Evolutionary conservation across 2,113 vertebrate species (phyloP), one percentile per base, ranked within the genome.

Genomic region (Prietella phreatophila): DNA sequence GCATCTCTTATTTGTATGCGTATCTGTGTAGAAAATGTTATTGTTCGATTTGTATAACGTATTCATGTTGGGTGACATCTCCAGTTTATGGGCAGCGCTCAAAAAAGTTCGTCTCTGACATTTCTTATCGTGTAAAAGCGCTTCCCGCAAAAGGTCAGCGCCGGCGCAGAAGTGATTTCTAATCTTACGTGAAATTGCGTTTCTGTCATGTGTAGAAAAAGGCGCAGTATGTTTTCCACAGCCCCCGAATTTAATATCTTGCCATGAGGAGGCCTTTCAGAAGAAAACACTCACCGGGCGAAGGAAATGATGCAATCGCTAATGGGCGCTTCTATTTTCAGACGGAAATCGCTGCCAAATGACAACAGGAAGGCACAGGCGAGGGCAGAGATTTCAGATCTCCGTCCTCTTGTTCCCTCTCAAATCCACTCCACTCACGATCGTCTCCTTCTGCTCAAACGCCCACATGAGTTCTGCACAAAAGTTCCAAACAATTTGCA

Each of bases 281-380:
- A 88, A 53, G 83, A 65, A 83, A 88, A 82, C 56, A 11, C 19
- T 67, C 39, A 27, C 25, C 8, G 39, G 20, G 53, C 2, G n/a
- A 60, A 78, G 85, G 83, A 91, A 88, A 89, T 91, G 88, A 88
- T 61, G 36, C 83, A 81, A 42, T 53, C 50, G 39, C 82, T 89
- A 91, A 91, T 88, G 82, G 90, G 36, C 33, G 76, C 85, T 80
- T 67, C 89, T 87, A 91, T 91, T 89, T 87, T 91, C 83, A 81
- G 87, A 60, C 60, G 47, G 39, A 86, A 89, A 91, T 89, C 82
- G 55, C 53, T 19, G 78, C 81, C 73, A 88, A 86, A 88, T 88
- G 87, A 88, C 87, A 84, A 81, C 73, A 81, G 87, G 75, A 88
- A 86, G 79, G 78, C 84, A n/a, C 14, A 50, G 83, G n/a, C 55